Conservation (phyloP, 2,113 vertebrate species). For the Lycocorax pyrrhopterus region DNA sequence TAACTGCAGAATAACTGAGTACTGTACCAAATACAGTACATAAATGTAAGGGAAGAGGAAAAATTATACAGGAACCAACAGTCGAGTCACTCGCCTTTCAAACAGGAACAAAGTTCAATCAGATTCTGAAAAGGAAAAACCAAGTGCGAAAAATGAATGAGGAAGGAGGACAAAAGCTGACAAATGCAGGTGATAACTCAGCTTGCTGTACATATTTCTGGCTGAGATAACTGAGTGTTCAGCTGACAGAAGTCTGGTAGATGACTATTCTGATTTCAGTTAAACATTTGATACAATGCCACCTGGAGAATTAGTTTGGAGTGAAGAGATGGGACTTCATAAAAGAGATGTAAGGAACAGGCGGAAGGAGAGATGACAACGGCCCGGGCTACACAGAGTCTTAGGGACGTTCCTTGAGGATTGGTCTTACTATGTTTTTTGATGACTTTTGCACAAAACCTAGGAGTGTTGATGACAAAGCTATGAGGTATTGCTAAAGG, state of each 20-base stretch:
- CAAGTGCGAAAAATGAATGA: background rate
- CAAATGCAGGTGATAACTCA: background rate
- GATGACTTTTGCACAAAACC: background rate
- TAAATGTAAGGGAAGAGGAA: background rate
- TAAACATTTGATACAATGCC: background rate
- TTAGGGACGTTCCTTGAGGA: rapidly evolving
- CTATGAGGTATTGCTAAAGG: background rate
- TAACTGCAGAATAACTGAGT: background rate
- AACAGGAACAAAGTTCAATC: background rate
- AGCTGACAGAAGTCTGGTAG: background rate
- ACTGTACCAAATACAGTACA: background rate
- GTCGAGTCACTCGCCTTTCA: background rate
- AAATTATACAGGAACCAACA: background rate
- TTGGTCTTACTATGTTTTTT: background rate
- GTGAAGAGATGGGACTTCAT: background rate
- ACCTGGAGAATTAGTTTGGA: background rate
- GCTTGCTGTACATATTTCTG: background rate
- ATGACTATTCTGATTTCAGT: background rate
- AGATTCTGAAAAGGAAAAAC: background rate
- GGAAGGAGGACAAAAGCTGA: background rate
- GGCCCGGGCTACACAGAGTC: background rate
- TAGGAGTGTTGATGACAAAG: background rate
- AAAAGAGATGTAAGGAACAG: background rate
- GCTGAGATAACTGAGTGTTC: background rate
- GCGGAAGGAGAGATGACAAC: background rate